Percentiles rank a stretch among this genome's conserved stretches.
Evolutionary conservation across 2,113 vertebrate species (phyloP).

Genomic region (Catharus bicknelli): DNA sequence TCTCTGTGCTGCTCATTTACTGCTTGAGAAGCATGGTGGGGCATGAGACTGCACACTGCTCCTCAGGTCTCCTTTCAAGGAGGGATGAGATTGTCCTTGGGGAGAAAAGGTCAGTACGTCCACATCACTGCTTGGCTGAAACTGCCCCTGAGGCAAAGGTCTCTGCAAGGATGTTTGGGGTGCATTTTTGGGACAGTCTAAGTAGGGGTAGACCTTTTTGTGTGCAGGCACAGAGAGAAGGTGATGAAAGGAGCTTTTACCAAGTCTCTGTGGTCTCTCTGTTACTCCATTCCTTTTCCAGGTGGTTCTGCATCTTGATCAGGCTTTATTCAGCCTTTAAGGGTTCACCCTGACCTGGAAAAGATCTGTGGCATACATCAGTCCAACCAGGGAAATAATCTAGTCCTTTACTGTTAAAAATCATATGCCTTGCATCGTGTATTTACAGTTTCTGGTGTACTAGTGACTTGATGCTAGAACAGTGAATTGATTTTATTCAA

Average conservation of each 20-base stretch:
- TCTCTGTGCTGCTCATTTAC: background rate
- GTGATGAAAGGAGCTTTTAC: background rate
- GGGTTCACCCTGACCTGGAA: background rate
- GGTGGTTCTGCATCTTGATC: background rate
- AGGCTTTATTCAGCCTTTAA: background rate
- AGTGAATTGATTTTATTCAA: background rate
- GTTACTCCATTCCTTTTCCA: background rate
- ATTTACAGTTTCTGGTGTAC: background rate
- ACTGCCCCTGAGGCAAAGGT: background rate
- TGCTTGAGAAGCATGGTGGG: background rate
- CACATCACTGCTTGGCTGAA: background rate
- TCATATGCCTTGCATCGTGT: background rate
- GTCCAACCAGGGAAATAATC: background rate
- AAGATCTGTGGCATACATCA: background rate
- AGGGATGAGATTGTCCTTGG: background rate
- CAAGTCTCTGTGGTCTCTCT: background rate
- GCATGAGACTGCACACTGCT: fast-evolving
- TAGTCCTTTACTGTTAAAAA: background rate
- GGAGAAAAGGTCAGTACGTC: background rate
- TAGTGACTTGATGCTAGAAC: background rate
- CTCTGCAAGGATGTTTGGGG: background rate
- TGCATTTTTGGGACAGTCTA: background rate
- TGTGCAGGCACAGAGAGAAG: background rate
- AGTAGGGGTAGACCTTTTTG: background rate
- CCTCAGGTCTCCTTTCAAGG: background rate